A percentile compares a stretch with the other conserved stretches of the same genome.
phyloP scores from a whole-genome alignment of 64 coral and sea anemone genomes.

The Porites lutea region DNA sequence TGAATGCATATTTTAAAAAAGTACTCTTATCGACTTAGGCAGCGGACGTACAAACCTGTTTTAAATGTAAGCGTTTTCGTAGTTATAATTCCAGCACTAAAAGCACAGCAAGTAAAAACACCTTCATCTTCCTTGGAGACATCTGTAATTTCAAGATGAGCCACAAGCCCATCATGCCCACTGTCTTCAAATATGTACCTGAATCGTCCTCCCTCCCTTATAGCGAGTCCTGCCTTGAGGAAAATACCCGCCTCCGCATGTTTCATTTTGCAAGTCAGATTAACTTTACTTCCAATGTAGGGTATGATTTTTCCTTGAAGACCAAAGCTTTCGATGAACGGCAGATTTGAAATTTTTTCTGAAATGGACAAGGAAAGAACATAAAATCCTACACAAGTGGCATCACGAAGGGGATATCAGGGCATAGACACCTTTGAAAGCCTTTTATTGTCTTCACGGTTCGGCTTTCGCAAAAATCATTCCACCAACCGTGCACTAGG shows the following conservation, averaged over 20 bases:
- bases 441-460: too few species aligned
- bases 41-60: neutral
- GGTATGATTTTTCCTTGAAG: neutral
- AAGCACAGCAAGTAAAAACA: neutral
- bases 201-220: neutral
- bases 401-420: neutral
- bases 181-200: neutral
- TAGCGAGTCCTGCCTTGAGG: neutral
- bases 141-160: neutral
- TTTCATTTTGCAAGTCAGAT: conserved; percentile 10
- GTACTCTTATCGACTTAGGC: neutral
- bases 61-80: neutral
- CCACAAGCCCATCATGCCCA: neutral
- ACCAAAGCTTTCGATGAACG: neutral
- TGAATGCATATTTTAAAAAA: too few species aligned
- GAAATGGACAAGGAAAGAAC: neutral
- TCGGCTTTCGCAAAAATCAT: too few species aligned
- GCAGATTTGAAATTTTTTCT: neutral
- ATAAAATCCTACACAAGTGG: neutral
- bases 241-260: neutral
- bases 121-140: neutral
- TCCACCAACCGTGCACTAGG: too few species aligned
- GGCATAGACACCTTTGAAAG: too few species aligned
- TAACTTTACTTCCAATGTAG: conserved; percentile 14
- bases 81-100: neutral